These are phyloP conservation scores for Armadillidium nasatum DNA, from an alignment of 1,140 invertebrate genomes.

Conservation along the genomic window DNA sequence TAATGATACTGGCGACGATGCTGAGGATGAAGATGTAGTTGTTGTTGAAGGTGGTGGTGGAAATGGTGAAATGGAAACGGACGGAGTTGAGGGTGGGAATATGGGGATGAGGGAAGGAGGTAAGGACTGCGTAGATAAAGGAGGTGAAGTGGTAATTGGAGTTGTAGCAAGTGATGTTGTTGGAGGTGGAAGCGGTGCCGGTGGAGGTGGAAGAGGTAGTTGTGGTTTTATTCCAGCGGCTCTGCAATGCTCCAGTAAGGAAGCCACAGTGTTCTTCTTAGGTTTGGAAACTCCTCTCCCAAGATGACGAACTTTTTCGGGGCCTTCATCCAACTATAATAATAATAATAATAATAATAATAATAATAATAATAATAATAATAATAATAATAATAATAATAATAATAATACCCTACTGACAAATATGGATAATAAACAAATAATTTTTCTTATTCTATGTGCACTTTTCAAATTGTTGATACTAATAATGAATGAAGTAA, in stretches of 20 bases:
- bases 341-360: background rate
- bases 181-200: constrained; percentile 7
- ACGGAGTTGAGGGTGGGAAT: constrained; percentile 5
- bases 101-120: constrained; percentile 27
- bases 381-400: no score
- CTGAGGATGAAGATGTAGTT: constrained; percentile 10
- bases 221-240: constrained; percentile 43
- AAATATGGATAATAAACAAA: no score
- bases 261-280: constrained; percentile 86
- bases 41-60: constrained; percentile 19
- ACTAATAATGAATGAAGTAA: no score
- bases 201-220: constrained; percentile 39
- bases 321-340: constrained; percentile 40
- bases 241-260: constrained; percentile 61
- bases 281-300: constrained; percentile 78
- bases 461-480: no score
- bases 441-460: no score
- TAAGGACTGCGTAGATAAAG: constrained; percentile 11
- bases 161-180: constrained; percentile 4
- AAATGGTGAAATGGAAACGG: constrained; percentile 35
- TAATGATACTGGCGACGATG: background rate
- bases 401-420: no score
- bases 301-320: constrained; percentile 58
- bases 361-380: no score
- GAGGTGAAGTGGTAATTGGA: constrained; percentile 25